Evolutionary conservation across 2,113 vertebrate genomes (phyloP).

Genomic region (Crotalus helleri): DNA sequence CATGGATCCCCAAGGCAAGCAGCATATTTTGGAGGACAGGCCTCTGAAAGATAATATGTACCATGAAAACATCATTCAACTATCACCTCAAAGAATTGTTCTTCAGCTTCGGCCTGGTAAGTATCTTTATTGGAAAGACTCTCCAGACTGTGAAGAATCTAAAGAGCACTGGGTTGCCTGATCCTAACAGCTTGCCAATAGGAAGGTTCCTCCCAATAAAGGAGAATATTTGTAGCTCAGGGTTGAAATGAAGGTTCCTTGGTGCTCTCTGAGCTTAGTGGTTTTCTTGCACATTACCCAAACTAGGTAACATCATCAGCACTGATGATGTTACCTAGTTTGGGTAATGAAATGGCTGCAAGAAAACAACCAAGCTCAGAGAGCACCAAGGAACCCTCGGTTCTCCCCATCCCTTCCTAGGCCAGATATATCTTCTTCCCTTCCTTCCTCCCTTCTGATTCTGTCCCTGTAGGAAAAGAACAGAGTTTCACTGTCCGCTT

Average conservation of each 20-base stretch:
- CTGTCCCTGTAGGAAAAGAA: conserved; percentile 56
- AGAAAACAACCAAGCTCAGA: too few relatives aligned
- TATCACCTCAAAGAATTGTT: conserved; percentile 70
- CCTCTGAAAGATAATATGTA: conserved; percentile 49
- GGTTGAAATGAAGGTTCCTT: too few relatives aligned
- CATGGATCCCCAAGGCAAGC: conserved; percentile 46
- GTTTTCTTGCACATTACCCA: too few relatives aligned
- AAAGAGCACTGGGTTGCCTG: not conserved
- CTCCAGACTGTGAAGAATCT: not conserved
- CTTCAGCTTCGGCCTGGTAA: conserved; percentile 68
- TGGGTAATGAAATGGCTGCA: too few relatives aligned
- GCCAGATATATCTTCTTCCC: not conserved
- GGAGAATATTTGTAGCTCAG: too few relatives aligned
- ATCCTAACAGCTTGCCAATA: not conserved
- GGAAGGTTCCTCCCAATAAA: not conserved
- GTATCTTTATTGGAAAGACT: not conserved
- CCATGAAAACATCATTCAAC: conserved; percentile 62
- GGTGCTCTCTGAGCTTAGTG: too few relatives aligned
- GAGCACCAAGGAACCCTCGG: too few relatives aligned
- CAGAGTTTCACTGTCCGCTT: conserved; percentile 66
- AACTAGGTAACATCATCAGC: too few relatives aligned
- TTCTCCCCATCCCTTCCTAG: too few relatives aligned
- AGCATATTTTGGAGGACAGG: conserved; percentile 52
- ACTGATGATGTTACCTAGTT: too few relatives aligned
- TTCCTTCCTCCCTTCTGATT: not conserved